phyloP scores from a whole-genome alignment of 1,140 invertebrate genomes.

The Xylocopa sonorina region DNA sequence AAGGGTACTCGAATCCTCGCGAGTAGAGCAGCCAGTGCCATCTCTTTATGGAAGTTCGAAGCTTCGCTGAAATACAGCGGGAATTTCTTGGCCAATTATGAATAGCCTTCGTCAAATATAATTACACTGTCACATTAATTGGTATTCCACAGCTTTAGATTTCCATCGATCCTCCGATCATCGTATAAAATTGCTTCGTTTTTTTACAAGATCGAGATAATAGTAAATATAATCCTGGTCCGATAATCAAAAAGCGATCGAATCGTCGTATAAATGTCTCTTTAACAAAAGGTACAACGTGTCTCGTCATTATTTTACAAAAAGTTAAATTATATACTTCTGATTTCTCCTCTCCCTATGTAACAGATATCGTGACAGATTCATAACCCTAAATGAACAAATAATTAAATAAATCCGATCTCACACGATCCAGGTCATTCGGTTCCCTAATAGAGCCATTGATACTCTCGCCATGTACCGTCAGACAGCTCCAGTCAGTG shows the following conservation, averaged over 20 bases:
- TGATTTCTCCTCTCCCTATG: no score
- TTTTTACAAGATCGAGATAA: no score
- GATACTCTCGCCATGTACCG: neutral
- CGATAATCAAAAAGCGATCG: no score
- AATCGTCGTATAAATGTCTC: no score
- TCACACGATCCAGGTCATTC: neutral
- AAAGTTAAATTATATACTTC: no score
- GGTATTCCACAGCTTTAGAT: neutral
- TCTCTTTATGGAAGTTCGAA: slow-evolving; percentile 57
- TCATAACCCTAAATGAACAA: no score
- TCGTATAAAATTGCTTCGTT: no score
- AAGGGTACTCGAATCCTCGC: slow-evolving; percentile 10
- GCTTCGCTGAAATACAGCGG: slow-evolving; percentile 37
- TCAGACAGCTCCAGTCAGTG: neutral
- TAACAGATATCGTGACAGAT: no score
- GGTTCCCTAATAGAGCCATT: slow-evolving; percentile 24
- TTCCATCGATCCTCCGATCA: neutral
- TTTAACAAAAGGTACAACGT: no score
- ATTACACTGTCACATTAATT: neutral
- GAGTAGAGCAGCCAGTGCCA: slow-evolving; percentile 65
- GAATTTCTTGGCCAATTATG: slow-evolving; percentile 23
- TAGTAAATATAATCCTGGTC: no score
- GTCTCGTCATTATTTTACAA: no score
- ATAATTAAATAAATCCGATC: neutral
- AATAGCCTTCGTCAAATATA: neutral